Conservation (phyloP, 1,140 invertebrate genomes). For the Panagrolaimus sp. region DNA sequence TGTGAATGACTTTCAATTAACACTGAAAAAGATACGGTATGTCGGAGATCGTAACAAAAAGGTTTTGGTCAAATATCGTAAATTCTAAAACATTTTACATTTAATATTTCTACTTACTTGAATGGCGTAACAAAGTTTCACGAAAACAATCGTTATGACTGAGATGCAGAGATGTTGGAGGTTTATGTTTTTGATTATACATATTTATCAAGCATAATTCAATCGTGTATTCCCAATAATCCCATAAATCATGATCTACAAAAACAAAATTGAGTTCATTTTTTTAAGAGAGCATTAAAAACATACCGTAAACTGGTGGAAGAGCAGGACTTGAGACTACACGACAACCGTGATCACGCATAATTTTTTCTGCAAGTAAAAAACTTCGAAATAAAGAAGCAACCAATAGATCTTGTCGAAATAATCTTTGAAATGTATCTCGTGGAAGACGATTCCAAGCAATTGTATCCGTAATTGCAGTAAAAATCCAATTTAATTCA, state of each 20-base stretch:
- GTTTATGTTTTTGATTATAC: slow-evolving; percentile 32
- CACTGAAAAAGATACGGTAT: slow-evolving; percentile 33
- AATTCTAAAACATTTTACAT: too few species aligned
- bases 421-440: slow-evolving; percentile 91
- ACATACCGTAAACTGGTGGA: slow-evolving; percentile 74
- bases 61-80: slow-evolving; percentile 25
- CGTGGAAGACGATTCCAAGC: slow-evolving; percentile 91
- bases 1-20: slow-evolving; percentile 39
- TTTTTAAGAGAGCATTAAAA: too few species aligned
- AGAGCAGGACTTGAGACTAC: slow-evolving; percentile 83
- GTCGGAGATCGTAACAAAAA: slow-evolving; percentile 23
- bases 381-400: slow-evolving; percentile 96
- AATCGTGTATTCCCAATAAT: slow-evolving; percentile 86
- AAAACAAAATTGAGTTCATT: too few species aligned
- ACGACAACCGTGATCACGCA: slow-evolving; percentile 89
- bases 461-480: slow-evolving; percentile 98
- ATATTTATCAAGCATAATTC: slow-evolving; percentile 86
- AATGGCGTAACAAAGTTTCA: background rate
- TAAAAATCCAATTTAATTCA: slow-evolving; percentile 99
- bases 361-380: slow-evolving; percentile 87
- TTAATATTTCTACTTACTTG: too few species aligned
- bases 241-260: slow-evolving; percentile 66
- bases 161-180: background rate
- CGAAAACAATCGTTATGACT: background rate
- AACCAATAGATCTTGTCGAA: slow-evolving; percentile 92